phyloP scores from a whole-genome alignment of 2,888 invertebrate species.

The Scrobipalpa atriplicella region DNA sequence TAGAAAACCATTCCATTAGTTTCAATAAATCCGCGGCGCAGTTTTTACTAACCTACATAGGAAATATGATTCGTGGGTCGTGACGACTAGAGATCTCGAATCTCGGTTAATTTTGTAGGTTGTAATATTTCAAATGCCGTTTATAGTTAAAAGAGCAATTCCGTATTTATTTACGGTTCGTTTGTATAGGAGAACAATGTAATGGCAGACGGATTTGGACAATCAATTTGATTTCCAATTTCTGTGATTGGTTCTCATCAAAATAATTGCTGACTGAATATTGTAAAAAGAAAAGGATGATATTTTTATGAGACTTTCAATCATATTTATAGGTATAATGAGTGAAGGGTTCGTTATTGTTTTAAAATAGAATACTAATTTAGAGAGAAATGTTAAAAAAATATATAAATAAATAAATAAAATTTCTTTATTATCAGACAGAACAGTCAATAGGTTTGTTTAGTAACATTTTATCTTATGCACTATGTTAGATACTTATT shows the following conservation, averaged over 20 bases:
- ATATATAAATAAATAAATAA: too few relatives aligned
- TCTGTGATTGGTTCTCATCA: slow-evolving; percentile 5
- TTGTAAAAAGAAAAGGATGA: neutral
- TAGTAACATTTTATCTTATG: too few relatives aligned
- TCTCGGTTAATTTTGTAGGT: slow-evolving; percentile 20
- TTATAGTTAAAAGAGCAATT: slow-evolving; percentile 19
- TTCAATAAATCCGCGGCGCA: slow-evolving; percentile 14
- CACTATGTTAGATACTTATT: too few relatives aligned
- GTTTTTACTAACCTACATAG: slow-evolving; percentile 22
- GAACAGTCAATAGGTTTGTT: too few relatives aligned
- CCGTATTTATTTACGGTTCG: slow-evolving; percentile 13
- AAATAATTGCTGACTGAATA: slow-evolving; percentile 6
- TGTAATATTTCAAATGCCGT: slow-evolving; percentile 20
- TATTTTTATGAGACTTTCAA: too few relatives aligned
- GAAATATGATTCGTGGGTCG: slow-evolving; percentile 21
- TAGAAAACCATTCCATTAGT: slow-evolving; percentile 21
- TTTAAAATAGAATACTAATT: too few relatives aligned
- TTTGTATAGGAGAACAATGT: slow-evolving; percentile 14
- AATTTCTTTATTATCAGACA: too few relatives aligned
- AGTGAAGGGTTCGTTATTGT: too few relatives aligned
- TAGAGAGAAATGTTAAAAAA: too few relatives aligned
- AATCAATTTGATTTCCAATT: slow-evolving; percentile 2
- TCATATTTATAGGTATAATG: too few relatives aligned
- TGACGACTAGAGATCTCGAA: slow-evolving; percentile 17
- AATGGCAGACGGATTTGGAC: slow-evolving; percentile 4